These are phyloP conservation scores for Odontamblyopus rebecca DNA, from an alignment of 2,797 vertebrate species.

Conservation along the genomic window DNA sequence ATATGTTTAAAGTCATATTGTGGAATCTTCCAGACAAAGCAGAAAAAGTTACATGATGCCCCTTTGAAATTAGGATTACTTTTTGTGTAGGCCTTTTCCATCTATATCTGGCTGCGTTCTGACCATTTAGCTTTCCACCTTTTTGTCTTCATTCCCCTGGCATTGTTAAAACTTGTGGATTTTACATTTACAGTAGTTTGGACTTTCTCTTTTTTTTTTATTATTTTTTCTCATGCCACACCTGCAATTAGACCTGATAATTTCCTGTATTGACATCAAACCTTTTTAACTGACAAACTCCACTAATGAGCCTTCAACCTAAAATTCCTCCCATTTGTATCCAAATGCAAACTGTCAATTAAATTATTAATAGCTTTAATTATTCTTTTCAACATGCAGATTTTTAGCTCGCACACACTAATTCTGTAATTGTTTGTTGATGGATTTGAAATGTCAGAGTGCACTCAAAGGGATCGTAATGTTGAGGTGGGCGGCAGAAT, in stretches of 20 bases:
- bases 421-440: constrained; percentile 9
- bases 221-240: background rate
- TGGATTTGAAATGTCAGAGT: constrained; percentile 5
- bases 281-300: constrained; percentile 11
- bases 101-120: too few relatives aligned
- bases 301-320: constrained; percentile 28
- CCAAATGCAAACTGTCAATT: constrained; percentile 25
- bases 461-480: background rate
- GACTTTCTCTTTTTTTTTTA: too few relatives aligned
- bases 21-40: background rate
- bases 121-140: background rate
- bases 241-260: constrained; percentile 10
- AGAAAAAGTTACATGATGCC: background rate
- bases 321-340: constrained; percentile 9
- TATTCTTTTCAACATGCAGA: background rate
- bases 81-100: too few relatives aligned
- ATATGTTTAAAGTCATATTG: too few relatives aligned
- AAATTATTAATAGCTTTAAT: constrained; percentile 9
- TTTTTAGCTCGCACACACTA: constrained; percentile 12
- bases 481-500: background rate
- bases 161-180: background rate
- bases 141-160: background rate
- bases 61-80: background rate
- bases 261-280: constrained; percentile 14
- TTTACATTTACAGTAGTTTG: constrained; percentile 4